Conservation (phyloP, 2,797 vertebrate genomes). For the Lophotriccus pileatus region DNA sequence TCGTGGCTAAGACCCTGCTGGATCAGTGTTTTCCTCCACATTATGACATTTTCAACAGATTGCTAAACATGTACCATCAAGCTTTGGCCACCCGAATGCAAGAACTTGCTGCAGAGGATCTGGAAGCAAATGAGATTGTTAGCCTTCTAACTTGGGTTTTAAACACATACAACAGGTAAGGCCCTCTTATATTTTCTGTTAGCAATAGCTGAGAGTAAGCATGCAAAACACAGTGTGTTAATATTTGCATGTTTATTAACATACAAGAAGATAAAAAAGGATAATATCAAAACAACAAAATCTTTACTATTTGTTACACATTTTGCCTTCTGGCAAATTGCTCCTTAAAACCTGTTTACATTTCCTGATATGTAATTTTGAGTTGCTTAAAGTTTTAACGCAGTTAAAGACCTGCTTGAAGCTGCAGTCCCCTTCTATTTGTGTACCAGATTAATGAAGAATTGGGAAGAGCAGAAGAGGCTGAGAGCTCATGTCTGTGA, state of each 20-base stretch:
- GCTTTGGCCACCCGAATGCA: slow-evolving; percentile 86
- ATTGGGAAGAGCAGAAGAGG: neutral
- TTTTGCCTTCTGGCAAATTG: neutral
- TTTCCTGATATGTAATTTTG: neutral
- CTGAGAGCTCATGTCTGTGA: neutral
- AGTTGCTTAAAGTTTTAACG: neutral
- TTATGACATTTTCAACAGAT: slow-evolving; percentile 87
- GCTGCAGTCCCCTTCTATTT: neutral
- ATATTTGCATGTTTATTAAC: neutral
- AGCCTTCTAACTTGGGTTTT: slow-evolving; percentile 94
- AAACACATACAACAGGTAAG: slow-evolving; percentile 93
- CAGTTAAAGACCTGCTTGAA: neutral
- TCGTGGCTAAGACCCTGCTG: slow-evolving; percentile 90
- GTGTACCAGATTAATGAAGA: neutral
- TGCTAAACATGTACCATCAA: slow-evolving; percentile 88
- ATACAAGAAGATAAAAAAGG: neutral
- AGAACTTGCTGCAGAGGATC: slow-evolving; percentile 89
- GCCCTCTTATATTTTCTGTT: neutral
- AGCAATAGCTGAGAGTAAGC: neutral
- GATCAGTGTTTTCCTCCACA: slow-evolving; percentile 93
- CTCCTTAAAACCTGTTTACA: neutral
- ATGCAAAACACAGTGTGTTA: neutral
- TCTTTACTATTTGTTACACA: neutral
- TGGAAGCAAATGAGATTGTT: slow-evolving; percentile 97
- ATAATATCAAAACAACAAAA: neutral